Evolutionary conservation across 2,888 invertebrate genomes (phyloP).

Genomic region (Zelleria hepariella): DNA sequence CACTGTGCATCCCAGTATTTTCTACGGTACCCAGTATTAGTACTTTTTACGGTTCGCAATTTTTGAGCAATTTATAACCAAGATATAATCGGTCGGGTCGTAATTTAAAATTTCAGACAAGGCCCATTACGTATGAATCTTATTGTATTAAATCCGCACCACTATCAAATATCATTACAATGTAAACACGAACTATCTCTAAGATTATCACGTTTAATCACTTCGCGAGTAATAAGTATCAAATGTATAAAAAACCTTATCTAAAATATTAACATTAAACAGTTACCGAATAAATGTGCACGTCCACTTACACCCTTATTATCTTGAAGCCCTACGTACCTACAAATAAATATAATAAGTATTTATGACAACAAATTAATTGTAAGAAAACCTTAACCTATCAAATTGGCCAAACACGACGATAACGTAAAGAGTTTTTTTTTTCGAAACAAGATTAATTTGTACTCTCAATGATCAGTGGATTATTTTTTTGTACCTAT

Average conservation of each 20-base stretch:
- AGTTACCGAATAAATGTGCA: constrained; percentile 60
- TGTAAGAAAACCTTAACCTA: constrained; percentile 56
- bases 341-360: constrained; percentile 67
- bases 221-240: constrained; percentile 69
- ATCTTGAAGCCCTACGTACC: constrained; percentile 54
- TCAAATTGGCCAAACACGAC: constrained; percentile 37
- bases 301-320: constrained; percentile 50
- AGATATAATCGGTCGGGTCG: no score
- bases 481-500: constrained; percentile 15
- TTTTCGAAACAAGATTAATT: constrained; percentile 19
- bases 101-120: no score
- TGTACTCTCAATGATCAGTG: constrained; percentile 50
- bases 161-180: constrained; percentile 36
- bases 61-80: no score
- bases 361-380: constrained; percentile 41
- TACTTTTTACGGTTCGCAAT: no score
- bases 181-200: constrained; percentile 58
- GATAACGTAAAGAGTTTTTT: constrained; percentile 11
- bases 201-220: constrained; percentile 67
- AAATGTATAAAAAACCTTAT: constrained; percentile 68
- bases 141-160: constrained; percentile 49
- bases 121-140: background rate
- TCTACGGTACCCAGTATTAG: no score
- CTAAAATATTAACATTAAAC: constrained; percentile 54
- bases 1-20: no score